Percentiles rank a stretch among this genome's conserved stretches.
These are phyloP conservation scores for Lophotriccus pileatus DNA, from an alignment of 2,797 vertebrate species.

Conservation along the genomic window DNA sequence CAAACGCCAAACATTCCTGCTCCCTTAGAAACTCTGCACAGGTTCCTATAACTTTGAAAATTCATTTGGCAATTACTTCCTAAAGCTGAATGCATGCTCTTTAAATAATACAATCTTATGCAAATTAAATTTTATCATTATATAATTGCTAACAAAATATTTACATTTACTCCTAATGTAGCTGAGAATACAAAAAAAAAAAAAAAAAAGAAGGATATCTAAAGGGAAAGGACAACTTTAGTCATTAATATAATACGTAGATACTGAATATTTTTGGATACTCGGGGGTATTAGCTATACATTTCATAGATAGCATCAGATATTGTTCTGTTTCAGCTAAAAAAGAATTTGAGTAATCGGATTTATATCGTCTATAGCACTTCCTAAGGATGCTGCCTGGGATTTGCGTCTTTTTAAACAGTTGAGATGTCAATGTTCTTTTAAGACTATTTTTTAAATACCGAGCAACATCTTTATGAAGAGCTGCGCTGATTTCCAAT, in stretches of 20 bases:
- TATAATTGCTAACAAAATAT: background rate
- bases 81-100: background rate
- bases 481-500: constrained; percentile 9
- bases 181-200: background rate
- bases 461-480: constrained; percentile 18
- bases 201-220: background rate
- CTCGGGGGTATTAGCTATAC: background rate
- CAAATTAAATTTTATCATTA: background rate
- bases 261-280: constrained; percentile 6
- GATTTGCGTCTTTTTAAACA: constrained; percentile 28
- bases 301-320: constrained; percentile 9
- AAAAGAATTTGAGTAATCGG: constrained; percentile 10
- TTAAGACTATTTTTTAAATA: constrained; percentile 26
- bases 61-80: background rate
- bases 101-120: background rate
- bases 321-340: background rate
- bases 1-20: background rate
- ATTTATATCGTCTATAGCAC: constrained; percentile 12
- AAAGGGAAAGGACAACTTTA: background rate
- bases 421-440: constrained; percentile 4
- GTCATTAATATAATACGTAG: background rate
- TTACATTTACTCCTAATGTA: background rate
- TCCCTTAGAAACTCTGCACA: background rate
- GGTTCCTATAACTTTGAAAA: background rate
- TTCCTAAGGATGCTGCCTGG: constrained; percentile 4